Base-by-base conservation (phyloP, 2,888 invertebrate genomes). In the Heliconius cydno region DNA sequence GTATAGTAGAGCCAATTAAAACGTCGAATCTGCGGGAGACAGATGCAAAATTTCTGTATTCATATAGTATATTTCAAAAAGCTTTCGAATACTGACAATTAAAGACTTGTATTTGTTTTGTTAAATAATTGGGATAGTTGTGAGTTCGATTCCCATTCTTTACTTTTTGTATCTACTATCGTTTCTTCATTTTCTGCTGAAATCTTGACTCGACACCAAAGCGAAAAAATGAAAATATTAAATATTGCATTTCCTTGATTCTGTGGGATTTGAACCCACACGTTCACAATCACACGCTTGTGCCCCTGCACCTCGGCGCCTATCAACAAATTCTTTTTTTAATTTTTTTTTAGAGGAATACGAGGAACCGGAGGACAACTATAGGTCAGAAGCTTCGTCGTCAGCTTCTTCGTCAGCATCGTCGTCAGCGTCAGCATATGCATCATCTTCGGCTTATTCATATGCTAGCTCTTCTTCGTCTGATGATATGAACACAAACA, bases 271-370 rank as follows among this genome's bases (percentile, higher is more conserved):
- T 28, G 28, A 28, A 28, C 28, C 28, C 28, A 28, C 28, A 28
- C 28, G 28, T 28, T 2, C 28, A 28, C 28, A 28, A 2, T 28
- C 28, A 28, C 28, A 28, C 28, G 28, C 28, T 28, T 28, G 28
- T 28, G 28, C 28, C 28, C 28, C 28, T 28, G 28, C 28, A 28
- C 28, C 28, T 28, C 28, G 28, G 28, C 3, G 28, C 28, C 28
- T 28, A 28, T 28, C 28, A 52, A 41, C 12, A 41, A 9, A 5
- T 19, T 0, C 6, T 30, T 30, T 52, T 52, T 52, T 22, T 52
- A 52, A 22, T n/a, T 84, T n/a, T 19, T 19, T 30, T 76, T 57
- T 52, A 76, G 76, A 68, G 0, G 67, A 57, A 28, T 52, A 57
- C 25, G 34, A 67, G 1, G 34, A 76, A 34, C 67, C 68, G 13